Evolutionary conservation across 2,113 vertebrate species (phyloP).

Genomic region (Otis tarda): DNA sequence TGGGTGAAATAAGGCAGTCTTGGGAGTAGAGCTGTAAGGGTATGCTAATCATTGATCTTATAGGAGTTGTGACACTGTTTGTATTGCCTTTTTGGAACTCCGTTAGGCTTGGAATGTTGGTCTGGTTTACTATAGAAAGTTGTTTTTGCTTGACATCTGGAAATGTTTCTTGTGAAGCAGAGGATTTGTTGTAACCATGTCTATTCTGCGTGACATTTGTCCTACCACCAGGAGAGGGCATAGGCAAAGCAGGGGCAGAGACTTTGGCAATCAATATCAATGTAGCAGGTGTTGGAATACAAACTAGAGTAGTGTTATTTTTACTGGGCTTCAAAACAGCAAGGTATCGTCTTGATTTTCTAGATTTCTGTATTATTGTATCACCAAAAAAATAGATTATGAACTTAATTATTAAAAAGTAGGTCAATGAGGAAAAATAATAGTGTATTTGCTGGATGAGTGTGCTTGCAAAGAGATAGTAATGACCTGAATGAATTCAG

Average conservation of each 20-base stretch:
- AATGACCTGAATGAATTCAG: no score
- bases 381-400: background rate
- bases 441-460: background rate
- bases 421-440: background rate
- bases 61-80: rapidly evolving
- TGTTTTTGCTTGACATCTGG: background rate
- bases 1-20: background rate
- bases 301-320: background rate
- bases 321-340: background rate
- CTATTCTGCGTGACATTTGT: rapidly evolving
- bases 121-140: background rate
- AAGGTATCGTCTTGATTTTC: background rate
- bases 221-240: background rate
- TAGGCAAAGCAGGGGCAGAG: background rate
- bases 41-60: background rate
- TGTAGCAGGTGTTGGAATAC: background rate
- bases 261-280: background rate
- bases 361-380: background rate
- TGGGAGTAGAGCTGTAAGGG: background rate
- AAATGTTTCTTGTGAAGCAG: background rate
- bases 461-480: background rate
- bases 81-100: background rate
- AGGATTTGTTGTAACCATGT: background rate
- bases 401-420: background rate
- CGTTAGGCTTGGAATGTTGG: background rate